Evolutionary conservation across 2,888 invertebrate genomes (phyloP), one percentile per base, ranked within the genome.

Genomic region (Oscheius sp.): DNA sequence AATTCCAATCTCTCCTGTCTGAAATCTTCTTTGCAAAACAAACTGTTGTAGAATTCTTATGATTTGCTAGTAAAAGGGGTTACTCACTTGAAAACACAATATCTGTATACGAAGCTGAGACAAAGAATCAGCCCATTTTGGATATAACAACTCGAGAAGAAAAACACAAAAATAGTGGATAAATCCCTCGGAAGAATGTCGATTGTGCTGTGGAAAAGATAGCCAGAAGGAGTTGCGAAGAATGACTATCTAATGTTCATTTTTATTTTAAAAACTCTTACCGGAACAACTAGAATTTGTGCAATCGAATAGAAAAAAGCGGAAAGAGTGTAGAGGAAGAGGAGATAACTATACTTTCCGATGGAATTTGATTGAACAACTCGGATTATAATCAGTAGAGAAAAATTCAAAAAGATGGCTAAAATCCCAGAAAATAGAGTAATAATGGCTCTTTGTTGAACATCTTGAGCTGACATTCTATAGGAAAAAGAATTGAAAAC

Each of bases 131-230:
- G n/a, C 12, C 31, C 33, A 33, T 55, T 55, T 12, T 55, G 55
- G 23, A 55, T 34, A 23, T 20, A 55, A 34, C 55, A 55, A 37
- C n/a, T n/a, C n/a, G 37, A 37, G 23, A 34, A 55, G 34, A 34
- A n/a, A n/a, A 55, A 55, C 2, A 29, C 17, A 33, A 34, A 25
- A 10, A 55, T 20, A n/a, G 55, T 20, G 8, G 34, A 6, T 12
- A 20, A n/a, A 6, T 20, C 55, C 29, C 4, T 17, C 31, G 17
- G 17, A n/a, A 55, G 55, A 20, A 55, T 31, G 6, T 29, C 20
- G 5, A 55, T n/a, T 10, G 55, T 15, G 55, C 34, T 34, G 55
- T 31, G 34, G 55, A 55, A 55, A 12, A 55, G 20, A 23, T 55
- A 55, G 17, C 55, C 55, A 29, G 17, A n/a, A 5, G 10, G 55